phyloP scores from a whole-genome alignment of 2,113 vertebrate species.

The Spilogale gracilis region DNA sequence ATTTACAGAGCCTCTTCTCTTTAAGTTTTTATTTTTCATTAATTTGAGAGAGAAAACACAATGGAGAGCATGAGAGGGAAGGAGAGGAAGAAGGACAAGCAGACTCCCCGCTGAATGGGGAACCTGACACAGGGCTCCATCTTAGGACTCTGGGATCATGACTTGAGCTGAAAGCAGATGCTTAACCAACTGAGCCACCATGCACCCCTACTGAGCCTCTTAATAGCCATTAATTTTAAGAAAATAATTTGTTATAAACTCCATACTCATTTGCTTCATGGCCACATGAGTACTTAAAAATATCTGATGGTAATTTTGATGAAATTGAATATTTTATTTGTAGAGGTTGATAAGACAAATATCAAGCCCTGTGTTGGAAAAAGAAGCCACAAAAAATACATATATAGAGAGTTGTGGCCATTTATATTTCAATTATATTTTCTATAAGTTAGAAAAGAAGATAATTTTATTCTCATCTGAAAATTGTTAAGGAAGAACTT shows the following conservation, averaged over 20 bases:
- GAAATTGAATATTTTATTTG: neutral
- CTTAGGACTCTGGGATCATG: neutral
- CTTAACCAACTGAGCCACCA: neutral
- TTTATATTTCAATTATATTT: constrained; percentile 4
- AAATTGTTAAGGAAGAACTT: neutral
- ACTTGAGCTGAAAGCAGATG: neutral
- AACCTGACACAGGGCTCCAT: neutral
- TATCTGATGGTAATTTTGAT: neutral
- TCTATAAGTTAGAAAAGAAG: neutral
- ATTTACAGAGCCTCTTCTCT: constrained; percentile 16
- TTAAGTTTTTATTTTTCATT: neutral
- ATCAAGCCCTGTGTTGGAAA: neutral
- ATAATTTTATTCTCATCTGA: neutral
- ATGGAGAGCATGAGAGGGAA: neutral
- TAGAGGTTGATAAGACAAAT: neutral
- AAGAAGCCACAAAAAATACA: neutral
- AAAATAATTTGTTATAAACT: neutral
- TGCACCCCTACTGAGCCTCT: neutral
- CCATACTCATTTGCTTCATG: neutral
- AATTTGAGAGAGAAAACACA: neutral
- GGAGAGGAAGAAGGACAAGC: neutral
- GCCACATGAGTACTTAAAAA: neutral
- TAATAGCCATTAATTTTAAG: neutral
- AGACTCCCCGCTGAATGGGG: neutral
- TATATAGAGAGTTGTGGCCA: neutral